phyloP scores from a whole-genome alignment of 2,888 invertebrate species.

The Camponotus fellah region DNA sequence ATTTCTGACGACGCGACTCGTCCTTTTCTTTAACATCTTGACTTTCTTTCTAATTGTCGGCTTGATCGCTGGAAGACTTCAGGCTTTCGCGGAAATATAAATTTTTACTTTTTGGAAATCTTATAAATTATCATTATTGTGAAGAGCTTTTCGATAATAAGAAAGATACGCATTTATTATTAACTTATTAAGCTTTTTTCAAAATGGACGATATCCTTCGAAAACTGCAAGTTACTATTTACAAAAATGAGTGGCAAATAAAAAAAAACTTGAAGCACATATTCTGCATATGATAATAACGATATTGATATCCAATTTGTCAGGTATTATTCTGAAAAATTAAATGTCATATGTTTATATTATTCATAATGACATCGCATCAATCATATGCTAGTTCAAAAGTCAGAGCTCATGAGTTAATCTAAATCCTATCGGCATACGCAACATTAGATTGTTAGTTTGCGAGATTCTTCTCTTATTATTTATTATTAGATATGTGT shows the following conservation, averaged over 20 bases:
- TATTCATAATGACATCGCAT: conserved; percentile 8
- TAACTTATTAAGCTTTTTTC: not conserved
- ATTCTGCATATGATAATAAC: not conserved
- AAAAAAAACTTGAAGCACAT: not conserved
- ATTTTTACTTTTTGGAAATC: not conserved
- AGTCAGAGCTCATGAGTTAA: conserved; percentile 12
- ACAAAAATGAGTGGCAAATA: not conserved
- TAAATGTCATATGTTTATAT: not conserved
- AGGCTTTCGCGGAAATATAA: conserved; percentile 40
- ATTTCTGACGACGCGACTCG: conserved; percentile 12
- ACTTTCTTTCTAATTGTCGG: conserved; percentile 55
- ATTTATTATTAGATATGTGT: not conserved
- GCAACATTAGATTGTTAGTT: too few species aligned
- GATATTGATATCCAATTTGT: not conserved
- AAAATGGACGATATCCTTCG: not conserved
- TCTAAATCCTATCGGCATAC: conserved; percentile 10
- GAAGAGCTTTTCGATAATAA: not conserved
- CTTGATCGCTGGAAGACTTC: conserved; percentile 53
- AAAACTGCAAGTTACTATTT: not conserved
- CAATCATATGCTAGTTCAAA: conserved; percentile 39
- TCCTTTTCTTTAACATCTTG: conserved; percentile 55
- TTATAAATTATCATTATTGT: not conserved
- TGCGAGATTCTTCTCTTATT: not conserved
- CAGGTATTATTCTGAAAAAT: conserved; percentile 27
- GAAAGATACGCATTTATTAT: not conserved